Conservation (phyloP, 1,140 invertebrate species). For the Anoplolepis gracilipes region DNA sequence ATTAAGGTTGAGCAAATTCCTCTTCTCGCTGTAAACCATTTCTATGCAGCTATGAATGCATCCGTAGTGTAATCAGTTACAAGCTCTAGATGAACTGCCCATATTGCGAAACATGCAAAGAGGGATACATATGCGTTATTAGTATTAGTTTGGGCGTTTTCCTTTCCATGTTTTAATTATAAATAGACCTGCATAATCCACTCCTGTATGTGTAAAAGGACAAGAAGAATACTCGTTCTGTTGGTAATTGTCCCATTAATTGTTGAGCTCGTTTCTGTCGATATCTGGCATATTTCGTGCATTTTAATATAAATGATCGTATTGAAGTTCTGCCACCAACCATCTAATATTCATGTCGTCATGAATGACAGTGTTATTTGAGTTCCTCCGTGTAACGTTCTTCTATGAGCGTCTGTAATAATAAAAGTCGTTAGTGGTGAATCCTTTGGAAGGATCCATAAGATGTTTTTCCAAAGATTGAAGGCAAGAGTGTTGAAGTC, state of each 20-base stretch:
- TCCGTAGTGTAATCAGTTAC: constrained; percentile 53
- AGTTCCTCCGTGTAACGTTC: constrained; percentile 49
- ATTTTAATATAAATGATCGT: not conserved
- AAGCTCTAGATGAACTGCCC: constrained; percentile 78
- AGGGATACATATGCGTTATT: constrained; percentile 79
- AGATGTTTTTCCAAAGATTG: constrained; percentile 70
- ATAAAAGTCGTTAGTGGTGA: constrained; percentile 65
- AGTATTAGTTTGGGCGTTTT: constrained; percentile 22
- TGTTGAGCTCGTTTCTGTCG: constrained; percentile 48
- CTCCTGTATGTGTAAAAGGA: constrained; percentile 80
- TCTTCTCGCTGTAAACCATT: constrained; percentile 66
- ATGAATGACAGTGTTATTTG: constrained; percentile 47
- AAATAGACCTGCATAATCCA: constrained; percentile 82
- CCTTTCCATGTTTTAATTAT: constrained; percentile 69
- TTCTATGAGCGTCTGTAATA: constrained; percentile 69
- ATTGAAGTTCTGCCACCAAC: constrained; percentile 57
- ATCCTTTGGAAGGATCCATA: constrained; percentile 65
- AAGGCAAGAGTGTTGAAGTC: constrained; percentile 51
- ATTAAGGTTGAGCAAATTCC: constrained; percentile 63
- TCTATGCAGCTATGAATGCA: not conserved
- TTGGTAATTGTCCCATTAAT: constrained; percentile 80
- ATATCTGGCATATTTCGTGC: not conserved
- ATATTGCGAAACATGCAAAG: constrained; percentile 79
- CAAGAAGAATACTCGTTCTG: constrained; percentile 60
- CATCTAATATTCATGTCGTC: constrained; percentile 71